These are phyloP conservation scores for Scaptomyza flava DNA, from an alignment of 2,888 invertebrate genomes.

Conservation along the genomic window DNA sequence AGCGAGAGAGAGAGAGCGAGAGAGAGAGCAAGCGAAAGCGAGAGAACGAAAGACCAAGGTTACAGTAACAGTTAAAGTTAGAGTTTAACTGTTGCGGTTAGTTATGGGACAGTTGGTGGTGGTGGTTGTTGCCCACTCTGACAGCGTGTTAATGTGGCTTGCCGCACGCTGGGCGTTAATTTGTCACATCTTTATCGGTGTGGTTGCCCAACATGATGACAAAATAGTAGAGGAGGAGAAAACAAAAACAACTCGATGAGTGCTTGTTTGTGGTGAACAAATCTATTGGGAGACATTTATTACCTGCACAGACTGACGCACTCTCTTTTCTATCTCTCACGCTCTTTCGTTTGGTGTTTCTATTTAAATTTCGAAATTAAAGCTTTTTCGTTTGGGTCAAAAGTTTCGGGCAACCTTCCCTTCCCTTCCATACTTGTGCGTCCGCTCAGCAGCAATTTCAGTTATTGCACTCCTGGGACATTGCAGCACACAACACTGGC, in stretches of 20 bases:
- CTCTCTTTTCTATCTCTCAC: not conserved
- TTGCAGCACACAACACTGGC: slow-evolving; percentile 41
- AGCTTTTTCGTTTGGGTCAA: slow-evolving; percentile 48
- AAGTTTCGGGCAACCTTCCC: slow-evolving; percentile 40
- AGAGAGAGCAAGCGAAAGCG: not conserved
- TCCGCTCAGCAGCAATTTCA: slow-evolving; percentile 72
- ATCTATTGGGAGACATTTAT: slow-evolving; percentile 83
- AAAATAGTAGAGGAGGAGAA: slow-evolving; percentile 40
- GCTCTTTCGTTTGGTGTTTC: not conserved
- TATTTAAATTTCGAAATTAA: slow-evolving; percentile 70
- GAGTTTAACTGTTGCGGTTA: slow-evolving; percentile 57
- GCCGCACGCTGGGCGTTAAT: slow-evolving; percentile 63
- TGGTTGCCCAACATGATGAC: slow-evolving; percentile 64
- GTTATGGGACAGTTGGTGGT: slow-evolving; percentile 58
- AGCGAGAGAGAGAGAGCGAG: not conserved
- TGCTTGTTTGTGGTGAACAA: slow-evolving; percentile 38
- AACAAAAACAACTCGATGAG: slow-evolving; percentile 9
- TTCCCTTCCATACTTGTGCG: not conserved
- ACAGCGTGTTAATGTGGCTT: slow-evolving; percentile 43
- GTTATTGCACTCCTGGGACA: slow-evolving; percentile 74
- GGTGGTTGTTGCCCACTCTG: slow-evolving; percentile 34
- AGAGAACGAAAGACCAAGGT: slow-evolving; percentile 37
- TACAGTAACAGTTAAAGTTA: slow-evolving; percentile 31
- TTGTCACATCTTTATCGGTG: slow-evolving; percentile 65
- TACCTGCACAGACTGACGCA: slow-evolving; percentile 55